Evolutionary conservation across 2,888 invertebrate species (phyloP).

Genomic region (Oeneis ivallda): DNA sequence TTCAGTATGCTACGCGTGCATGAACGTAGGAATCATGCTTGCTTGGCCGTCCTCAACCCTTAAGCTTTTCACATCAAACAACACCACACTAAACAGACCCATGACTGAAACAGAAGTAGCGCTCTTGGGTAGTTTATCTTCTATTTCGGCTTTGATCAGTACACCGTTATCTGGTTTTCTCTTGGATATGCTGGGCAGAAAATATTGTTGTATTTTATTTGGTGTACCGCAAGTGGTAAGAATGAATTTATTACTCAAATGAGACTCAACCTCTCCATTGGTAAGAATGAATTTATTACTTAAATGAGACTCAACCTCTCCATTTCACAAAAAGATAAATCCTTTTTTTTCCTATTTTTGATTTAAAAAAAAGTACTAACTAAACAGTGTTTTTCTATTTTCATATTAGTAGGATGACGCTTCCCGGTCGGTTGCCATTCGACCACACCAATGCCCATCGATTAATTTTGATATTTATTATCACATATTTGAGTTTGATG

Average conservation of each 20-base stretch:
- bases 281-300: neutral
- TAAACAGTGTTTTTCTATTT: too few species aligned
- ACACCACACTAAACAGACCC: slow-evolving; percentile 49
- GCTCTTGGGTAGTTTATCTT: slow-evolving; percentile 52
- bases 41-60: slow-evolving; percentile 65
- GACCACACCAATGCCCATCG: too few species aligned
- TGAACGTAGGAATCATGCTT: slow-evolving; percentile 55
- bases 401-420: too few species aligned
- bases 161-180: slow-evolving; percentile 49
- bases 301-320: too few species aligned
- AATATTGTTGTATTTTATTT: slow-evolving; percentile 44
- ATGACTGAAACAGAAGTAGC: slow-evolving; percentile 52
- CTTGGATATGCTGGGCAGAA: slow-evolving; percentile 53
- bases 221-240: slow-evolving; percentile 41
- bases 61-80: slow-evolving; percentile 52
- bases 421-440: too few species aligned
- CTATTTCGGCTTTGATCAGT: slow-evolving; percentile 47
- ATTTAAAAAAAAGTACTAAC: too few species aligned
- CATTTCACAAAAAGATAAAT: too few species aligned
- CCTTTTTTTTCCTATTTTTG: too few species aligned
- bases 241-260: neutral
- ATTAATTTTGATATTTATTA: too few species aligned
- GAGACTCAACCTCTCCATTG: too few species aligned
- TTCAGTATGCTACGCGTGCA: slow-evolving; percentile 57
- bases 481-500: too few species aligned